phyloP scores from a whole-genome alignment of 2,113 vertebrate species.

The Tupaia chinensis region DNA sequence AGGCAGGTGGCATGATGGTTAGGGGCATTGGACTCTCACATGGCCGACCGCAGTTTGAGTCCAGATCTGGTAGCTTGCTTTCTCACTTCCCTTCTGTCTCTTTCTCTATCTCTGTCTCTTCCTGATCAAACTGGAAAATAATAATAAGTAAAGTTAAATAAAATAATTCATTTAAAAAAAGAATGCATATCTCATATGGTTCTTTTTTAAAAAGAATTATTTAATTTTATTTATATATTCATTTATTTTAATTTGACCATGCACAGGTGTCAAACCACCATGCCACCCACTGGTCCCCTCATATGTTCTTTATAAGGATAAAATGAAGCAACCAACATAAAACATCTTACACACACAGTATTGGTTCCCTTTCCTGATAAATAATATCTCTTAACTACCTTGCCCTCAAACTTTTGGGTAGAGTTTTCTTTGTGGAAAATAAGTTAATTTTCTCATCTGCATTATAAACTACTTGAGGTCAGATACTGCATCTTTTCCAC shows the following conservation, averaged over 20 bases:
- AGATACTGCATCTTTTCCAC: constrained; percentile 32
- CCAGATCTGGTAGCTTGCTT: no score
- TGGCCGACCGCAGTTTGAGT: no score
- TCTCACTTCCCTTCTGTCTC: no score
- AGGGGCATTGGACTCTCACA: no score
- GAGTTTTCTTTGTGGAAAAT: constrained; percentile 20
- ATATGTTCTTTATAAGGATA: neutral
- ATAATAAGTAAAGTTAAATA: no score
- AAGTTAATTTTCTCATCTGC: constrained; percentile 1
- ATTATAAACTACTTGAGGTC: constrained; percentile 28
- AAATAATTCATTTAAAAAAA: neutral
- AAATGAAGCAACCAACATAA: neutral
- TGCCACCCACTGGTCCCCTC: neutral
- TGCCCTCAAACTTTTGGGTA: constrained; percentile 1
- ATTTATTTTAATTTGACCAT: no score
- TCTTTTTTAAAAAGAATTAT: neutral
- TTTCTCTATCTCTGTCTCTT: no score
- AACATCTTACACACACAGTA: neutral
- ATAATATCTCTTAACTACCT: neutral
- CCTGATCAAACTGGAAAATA: no score
- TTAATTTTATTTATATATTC: no score
- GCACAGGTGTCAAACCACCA: no score
- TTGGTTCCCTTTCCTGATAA: constrained; percentile 1
- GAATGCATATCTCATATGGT: neutral
- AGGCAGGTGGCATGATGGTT: no score